A percentile compares a stretch with the other conserved stretches of the same genome.
Evolutionary conservation across 2,797 vertebrate species (phyloP).

Genomic region (Trichosurus vulpecula): DNA sequence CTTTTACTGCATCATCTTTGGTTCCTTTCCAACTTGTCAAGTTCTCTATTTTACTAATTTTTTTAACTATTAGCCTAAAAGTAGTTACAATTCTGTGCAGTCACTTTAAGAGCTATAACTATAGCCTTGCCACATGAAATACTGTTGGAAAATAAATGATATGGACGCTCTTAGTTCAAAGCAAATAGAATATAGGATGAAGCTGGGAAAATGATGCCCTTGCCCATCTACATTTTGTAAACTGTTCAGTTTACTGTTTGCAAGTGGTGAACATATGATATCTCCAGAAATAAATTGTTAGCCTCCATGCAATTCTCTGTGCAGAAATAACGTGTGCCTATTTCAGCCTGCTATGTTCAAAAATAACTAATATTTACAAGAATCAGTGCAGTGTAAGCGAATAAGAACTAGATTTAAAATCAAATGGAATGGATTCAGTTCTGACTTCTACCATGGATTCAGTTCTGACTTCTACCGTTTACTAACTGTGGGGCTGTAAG

Average conservation of each 20-base stretch:
- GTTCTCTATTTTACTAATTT: neutral
- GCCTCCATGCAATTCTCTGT: constrained; percentile 17
- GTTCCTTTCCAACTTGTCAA: constrained; percentile 5
- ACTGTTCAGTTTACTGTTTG: neutral
- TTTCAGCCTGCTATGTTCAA: neutral
- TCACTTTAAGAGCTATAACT: constrained; percentile 22
- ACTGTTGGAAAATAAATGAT: neutral
- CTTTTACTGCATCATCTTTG: neutral
- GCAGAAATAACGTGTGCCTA: constrained; percentile 11
- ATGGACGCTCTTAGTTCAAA: constrained; percentile 56
- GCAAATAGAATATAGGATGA: constrained; percentile 45
- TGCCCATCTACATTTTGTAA: constrained; percentile 53
- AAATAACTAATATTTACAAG: neutral
- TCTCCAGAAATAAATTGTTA: constrained; percentile 37
- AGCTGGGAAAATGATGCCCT: constrained; percentile 55
- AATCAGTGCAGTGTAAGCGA: neutral
- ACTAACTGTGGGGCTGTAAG: neutral
- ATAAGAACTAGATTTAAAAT: neutral
- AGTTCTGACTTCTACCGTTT: neutral
- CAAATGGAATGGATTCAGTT: neutral
- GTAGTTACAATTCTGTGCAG: constrained; percentile 6
- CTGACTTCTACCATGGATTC: neutral
- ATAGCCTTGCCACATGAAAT: neutral
- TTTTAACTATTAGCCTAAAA: constrained; percentile 32
- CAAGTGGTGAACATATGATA: neutral